A percentile compares a stretch with the other conserved stretches of the same genome.
Conservation (phyloP, 2,113 vertebrate species). For the Phalacrocorax pelagicus region DNA sequence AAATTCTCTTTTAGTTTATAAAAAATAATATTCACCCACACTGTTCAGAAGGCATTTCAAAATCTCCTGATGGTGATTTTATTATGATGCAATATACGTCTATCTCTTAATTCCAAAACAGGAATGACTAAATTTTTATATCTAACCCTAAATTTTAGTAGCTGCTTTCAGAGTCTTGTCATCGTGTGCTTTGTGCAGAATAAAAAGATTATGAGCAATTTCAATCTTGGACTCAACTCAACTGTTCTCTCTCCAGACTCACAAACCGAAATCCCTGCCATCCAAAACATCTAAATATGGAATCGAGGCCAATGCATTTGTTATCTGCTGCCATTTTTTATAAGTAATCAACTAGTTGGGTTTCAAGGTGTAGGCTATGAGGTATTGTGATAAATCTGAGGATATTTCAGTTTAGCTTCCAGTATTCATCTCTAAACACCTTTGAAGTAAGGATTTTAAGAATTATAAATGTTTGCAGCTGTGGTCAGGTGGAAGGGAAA, state of each 20-base stretch:
- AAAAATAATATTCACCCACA: not conserved
- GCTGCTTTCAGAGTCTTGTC: not conserved
- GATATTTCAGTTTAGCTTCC: not conserved
- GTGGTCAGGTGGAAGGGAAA: not conserved
- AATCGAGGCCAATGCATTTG: not conserved
- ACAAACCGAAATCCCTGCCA: not conserved
- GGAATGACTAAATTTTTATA: not conserved
- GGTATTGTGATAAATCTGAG: not conserved
- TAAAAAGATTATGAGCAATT: constrained; percentile 10
- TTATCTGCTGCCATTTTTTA: not conserved
- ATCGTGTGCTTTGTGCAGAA: not conserved
- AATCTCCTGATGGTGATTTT: not conserved
- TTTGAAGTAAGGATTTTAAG: not conserved
- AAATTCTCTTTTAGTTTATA: not conserved
- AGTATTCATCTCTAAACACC: not conserved
- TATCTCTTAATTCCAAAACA: not conserved
- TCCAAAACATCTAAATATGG: not conserved
- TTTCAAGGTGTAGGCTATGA: not conserved
- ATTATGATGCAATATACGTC: not conserved
- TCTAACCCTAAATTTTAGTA: not conserved
- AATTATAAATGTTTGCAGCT: not conserved
- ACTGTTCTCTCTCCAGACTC: not conserved
- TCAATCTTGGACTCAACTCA: not conserved
- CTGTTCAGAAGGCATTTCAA: not conserved
- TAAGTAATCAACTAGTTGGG: not conserved